Base-by-base conservation (phyloP, 92 coral and sea anemone species). In the Porites evermanni region DNA sequence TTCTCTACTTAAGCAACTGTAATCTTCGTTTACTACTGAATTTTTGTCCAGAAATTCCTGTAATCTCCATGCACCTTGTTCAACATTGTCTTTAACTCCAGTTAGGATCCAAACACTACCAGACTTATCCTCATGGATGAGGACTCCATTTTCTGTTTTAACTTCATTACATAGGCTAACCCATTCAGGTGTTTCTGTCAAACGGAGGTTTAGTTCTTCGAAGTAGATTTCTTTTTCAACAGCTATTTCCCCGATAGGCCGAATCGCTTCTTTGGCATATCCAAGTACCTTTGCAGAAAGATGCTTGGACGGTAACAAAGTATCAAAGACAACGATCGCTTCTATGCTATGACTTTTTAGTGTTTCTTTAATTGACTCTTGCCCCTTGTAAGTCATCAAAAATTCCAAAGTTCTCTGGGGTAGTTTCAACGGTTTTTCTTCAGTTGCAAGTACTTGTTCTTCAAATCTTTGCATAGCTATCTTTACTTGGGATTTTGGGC, bases 401-500 rank as follows among this genome's bases (percentile, higher is more conserved):
- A 92, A 75, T 78, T 91, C 92, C 50, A 86, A 53, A 29, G 84
- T 74, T 14, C 82, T 78, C 1, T 86, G 54, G 0, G 90, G 68
- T 12, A 80, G 71, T 47, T 87, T 76, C 3, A 88, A 32, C 24
- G 23, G 68, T 67, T 88, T 82, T 38, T 71, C 81, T n/a, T 88
- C 65, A 83, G 91, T 85, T 64, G 83, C 77, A 12, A 59, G 53
- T 23, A 88, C 68, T 65, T 84, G 78, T 23, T 83, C 84, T 12
- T 83, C 81, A 63, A 84, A 60, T 21, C 78, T 70, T 26, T 91
- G 74, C 65, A 64, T 88, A 2, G 94, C 92, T 9, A 81, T 87
- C n/a, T 74, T 71, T 50, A 76, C 77, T 69, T 93, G 93, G 61
- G 81, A 83, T n/a, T 82, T 93, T 11, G 94, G 96, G 21, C 96